These are phyloP conservation scores for Cynopterus brachyotis DNA, from an alignment of 2,113 vertebrate species.

Conservation along the genomic window DNA sequence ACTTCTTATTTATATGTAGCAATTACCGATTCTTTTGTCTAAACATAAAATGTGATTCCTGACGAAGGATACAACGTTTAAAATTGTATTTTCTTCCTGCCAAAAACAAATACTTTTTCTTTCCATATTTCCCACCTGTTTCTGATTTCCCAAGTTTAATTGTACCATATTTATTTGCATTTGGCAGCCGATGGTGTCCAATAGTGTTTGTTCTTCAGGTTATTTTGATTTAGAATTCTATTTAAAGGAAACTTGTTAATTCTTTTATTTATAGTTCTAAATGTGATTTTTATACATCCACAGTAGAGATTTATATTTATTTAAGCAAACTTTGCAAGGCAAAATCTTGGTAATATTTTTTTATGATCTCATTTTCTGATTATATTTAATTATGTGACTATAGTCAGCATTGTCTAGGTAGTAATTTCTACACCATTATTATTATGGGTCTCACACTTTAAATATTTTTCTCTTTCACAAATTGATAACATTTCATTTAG, in stretches of 20 bases:
- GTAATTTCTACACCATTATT: neutral
- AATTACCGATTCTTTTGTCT: neutral
- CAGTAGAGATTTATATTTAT: neutral
- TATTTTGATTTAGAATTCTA: neutral
- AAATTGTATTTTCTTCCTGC: neutral
- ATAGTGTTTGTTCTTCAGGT: neutral
- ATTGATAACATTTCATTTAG: neutral
- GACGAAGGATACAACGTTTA: neutral
- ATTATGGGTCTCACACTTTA: neutral
- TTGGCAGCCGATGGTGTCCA: neutral
- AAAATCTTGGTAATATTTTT: neutral
- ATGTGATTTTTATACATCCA: neutral
- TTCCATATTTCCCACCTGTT: neutral
- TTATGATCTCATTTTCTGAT: neutral
- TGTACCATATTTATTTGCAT: neutral
- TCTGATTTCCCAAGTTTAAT: neutral
- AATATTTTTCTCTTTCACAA: neutral
- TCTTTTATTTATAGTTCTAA: neutral
- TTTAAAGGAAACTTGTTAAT: neutral
- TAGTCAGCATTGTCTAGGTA: neutral
- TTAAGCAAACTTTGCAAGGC: neutral
- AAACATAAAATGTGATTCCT: neutral
- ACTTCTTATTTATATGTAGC: neutral
- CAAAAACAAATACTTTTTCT: neutral
- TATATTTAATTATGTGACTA: neutral